Percentiles rank a stretch among this genome's conserved stretches.
Conservation (phyloP, 2,888 invertebrate species). For the Noctua comes region DNA sequence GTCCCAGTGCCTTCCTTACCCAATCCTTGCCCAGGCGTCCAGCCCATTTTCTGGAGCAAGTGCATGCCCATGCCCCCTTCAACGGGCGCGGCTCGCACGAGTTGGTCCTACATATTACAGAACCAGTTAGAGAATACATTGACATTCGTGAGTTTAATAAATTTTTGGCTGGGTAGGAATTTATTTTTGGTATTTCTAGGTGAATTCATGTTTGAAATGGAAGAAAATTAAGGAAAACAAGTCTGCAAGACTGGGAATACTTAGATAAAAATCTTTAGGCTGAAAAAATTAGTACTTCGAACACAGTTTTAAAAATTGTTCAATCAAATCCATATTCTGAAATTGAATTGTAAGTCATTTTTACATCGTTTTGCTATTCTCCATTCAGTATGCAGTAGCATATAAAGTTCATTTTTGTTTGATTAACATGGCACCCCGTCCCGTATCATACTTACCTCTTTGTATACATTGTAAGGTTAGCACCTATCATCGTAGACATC, state of each 20-base stretch:
- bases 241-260: background rate
- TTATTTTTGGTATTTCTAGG: background rate
- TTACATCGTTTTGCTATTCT: slow-evolving; percentile 15
- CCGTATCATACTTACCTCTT: slow-evolving; percentile 83
- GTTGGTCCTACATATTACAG: slow-evolving; percentile 93
- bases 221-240: background rate
- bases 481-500: slow-evolving; percentile 83
- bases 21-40: slow-evolving; percentile 98
- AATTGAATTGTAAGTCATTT: slow-evolving; percentile 20
- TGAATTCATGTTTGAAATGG: slow-evolving; percentile 4
- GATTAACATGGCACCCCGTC: slow-evolving; percentile 58
- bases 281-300: background rate
- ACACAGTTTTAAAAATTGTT: slow-evolving; percentile 16
- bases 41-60: slow-evolving; percentile 99
- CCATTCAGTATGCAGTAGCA: slow-evolving; percentile 29
- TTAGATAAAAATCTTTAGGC: background rate
- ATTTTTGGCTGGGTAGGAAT: slow-evolving; percentile 14
- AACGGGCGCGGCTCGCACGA: slow-evolving; percentile 96
- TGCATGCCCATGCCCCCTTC: slow-evolving; percentile 99
- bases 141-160: slow-evolving; percentile 11
- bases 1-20: slow-evolving; percentile 98
- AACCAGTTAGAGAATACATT: slow-evolving; percentile 45
- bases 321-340: slow-evolving; percentile 7
- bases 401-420: slow-evolving; percentile 45
- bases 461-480: slow-evolving; percentile 74